Percentiles rank a stretch among this genome's conserved stretches.
These are phyloP conservation scores for Neofelis nebulosa DNA, from an alignment of 2,113 vertebrate genomes.

Conservation along the genomic window DNA sequence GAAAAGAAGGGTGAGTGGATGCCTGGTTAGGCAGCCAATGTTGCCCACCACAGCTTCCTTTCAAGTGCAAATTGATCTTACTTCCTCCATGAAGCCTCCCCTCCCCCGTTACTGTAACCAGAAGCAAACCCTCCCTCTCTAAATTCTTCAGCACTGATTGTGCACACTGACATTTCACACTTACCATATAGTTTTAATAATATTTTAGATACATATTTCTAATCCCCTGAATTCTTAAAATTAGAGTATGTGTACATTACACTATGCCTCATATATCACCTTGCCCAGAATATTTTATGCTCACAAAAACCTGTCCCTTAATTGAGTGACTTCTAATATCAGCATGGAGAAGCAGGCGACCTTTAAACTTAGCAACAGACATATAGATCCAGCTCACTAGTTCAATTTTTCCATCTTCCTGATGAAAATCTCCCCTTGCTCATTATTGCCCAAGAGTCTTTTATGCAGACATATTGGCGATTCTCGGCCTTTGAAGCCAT, in stretches of 20 bases:
- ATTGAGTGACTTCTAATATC: neutral
- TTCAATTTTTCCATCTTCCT: neutral
- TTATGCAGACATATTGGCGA: neutral
- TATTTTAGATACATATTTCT: neutral
- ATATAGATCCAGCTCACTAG: neutral
- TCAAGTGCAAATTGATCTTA: neutral
- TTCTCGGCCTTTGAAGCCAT: neutral
- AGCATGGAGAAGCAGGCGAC: neutral
- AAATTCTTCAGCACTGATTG: neutral
- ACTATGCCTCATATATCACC: neutral
- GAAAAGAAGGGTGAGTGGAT: neutral
- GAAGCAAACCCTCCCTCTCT: neutral
- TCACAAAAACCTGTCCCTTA: constrained; percentile 20
- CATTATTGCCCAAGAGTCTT: neutral
- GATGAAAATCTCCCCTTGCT: neutral
- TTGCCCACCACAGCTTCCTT: neutral
- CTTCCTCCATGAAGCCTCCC: neutral
- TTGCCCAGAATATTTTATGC: neutral
- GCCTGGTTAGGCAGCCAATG: neutral
- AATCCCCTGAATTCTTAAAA: neutral
- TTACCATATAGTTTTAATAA: neutral
- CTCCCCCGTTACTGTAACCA: neutral
- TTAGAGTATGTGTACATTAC: neutral
- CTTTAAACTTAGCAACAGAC: neutral
- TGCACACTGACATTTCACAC: neutral